Base-by-base conservation (phyloP, 2,113 vertebrate genomes). In the Sprattus sprattus region DNA sequence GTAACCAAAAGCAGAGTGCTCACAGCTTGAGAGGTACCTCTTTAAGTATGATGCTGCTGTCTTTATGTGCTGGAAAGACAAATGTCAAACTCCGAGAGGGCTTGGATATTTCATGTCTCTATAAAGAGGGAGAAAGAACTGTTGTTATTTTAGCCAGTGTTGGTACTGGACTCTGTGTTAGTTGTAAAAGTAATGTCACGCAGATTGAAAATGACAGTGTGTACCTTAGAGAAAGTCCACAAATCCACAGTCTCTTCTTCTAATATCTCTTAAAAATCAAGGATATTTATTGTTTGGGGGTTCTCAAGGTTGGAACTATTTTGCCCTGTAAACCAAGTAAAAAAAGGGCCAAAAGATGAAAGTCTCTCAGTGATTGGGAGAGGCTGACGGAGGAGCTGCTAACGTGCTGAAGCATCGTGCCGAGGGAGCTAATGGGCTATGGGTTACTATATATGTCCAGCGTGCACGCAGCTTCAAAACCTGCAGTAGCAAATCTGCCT, bases 161-260 rank as follows among this genome's bases (percentile, higher is more conserved):
- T 88, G 86, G 86, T 89, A 88, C 81, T 84, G 87, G 91, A 88
- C 87, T 88, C 85, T 54, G 57, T 85, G 86, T 84, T 71, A 50
- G 81, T 75, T 84, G 85, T 90, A 91, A 90, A 93, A 90, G 32
- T 22, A 50, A 87, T n/a, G 84, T 81, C 82, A 88, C 87, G 90
- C 88, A 88, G 88, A 92, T 91, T 90, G 86, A 89, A 90, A 88
- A 89, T 88, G 90, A 89, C 87, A 91, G 81, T 67, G 85, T 88
- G 86, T 87, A 86, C 85, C 90, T 92, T 87, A 89, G 85, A 92
- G 89, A 89, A 89, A 89, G 81, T 49, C 83, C 57, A 84, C 85
- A 92, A 92, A 91, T 85, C 87, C 71, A 71, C 81, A 46, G 82
- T 88, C 47, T 88, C 87, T 91, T 82, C 0, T 32, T 54, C 52